Conservation (phyloP, 2,113 vertebrate species). For the Clupea harengus region DNA sequence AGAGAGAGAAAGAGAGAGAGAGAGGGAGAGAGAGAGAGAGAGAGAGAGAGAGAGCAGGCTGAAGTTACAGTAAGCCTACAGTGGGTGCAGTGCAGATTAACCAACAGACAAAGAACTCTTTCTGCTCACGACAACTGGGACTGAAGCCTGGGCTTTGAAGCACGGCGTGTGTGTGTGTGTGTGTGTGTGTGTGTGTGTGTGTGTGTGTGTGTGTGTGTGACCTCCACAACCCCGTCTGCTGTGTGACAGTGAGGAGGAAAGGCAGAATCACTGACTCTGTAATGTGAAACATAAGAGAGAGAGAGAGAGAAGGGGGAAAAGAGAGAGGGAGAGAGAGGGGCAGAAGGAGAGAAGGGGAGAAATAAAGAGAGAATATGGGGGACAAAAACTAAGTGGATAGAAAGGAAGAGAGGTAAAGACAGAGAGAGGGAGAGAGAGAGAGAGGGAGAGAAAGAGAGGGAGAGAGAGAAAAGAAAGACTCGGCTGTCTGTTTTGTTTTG, state of each 20-base stretch:
- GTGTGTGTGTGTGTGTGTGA: too few species aligned
- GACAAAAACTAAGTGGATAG: not conserved
- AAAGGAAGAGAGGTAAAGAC: too few species aligned
- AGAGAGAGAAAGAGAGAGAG: too few species aligned
- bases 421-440: too few species aligned
- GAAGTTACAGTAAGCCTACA: conserved; percentile 42
- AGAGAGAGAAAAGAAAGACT: conserved; percentile 3
- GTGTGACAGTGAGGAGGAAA: conserved; percentile 29
- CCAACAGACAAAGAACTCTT: conserved; percentile 43
- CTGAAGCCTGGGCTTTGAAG: not conserved
- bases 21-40: too few species aligned
- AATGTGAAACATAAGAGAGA: conserved; percentile 31
- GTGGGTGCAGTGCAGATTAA: conserved; percentile 47
- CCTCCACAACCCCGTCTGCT: too few species aligned
- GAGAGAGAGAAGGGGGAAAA: too few species aligned
- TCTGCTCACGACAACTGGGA: conserved; percentile 20
- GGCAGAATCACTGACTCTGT: conserved; percentile 34
- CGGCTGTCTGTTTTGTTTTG: too few species aligned
- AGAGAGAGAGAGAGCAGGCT: conserved; percentile 19
- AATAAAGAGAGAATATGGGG: conserved; percentile 11
- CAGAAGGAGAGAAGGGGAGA: not conserved
- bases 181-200: conserved; percentile 23
- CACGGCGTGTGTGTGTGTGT: conserved; percentile 10
- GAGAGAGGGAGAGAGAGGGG: too few species aligned
- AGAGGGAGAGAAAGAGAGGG: not conserved